Evolutionary conservation across 2,113 vertebrate species (phyloP).

Genomic region (Cathartes aura): DNA sequence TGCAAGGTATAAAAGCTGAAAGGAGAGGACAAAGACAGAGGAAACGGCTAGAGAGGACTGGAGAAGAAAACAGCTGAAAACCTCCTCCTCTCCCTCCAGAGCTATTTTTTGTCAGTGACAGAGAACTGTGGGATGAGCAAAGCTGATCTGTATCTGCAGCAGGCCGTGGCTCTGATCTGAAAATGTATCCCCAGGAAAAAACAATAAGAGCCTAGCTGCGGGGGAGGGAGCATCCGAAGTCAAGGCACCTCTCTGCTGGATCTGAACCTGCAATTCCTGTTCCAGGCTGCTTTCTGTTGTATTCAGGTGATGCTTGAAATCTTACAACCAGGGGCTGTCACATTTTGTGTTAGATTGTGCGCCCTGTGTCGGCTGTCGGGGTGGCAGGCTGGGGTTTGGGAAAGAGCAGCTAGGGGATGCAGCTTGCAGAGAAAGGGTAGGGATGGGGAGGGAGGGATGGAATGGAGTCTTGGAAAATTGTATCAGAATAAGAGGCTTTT

Average conservation of each 20-base stretch:
- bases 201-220: background rate
- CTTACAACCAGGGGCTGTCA: background rate
- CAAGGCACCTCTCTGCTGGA: background rate
- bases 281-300: background rate
- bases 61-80: constrained; percentile 42
- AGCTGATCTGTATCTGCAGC: constrained; percentile 56
- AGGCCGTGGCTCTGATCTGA: background rate
- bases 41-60: background rate
- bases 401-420: background rate
- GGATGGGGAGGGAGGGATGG: background rate
- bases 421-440: background rate
- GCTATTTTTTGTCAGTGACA: constrained; percentile 58
- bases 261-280: background rate
- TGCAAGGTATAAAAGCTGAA: background rate
- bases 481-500: background rate
- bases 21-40: background rate
- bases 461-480: background rate
- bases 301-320: background rate
- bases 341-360: background rate
- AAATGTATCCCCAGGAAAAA: constrained; percentile 19
- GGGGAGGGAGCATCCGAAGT: background rate
- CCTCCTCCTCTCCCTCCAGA: constrained; percentile 37
- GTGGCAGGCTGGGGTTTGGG: background rate
- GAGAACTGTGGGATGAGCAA: constrained; percentile 35
- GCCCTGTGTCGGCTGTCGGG: background rate